Evolutionary conservation across 2,113 vertebrate species (phyloP).

Genomic region (Anthoscopus minutus): DNA sequence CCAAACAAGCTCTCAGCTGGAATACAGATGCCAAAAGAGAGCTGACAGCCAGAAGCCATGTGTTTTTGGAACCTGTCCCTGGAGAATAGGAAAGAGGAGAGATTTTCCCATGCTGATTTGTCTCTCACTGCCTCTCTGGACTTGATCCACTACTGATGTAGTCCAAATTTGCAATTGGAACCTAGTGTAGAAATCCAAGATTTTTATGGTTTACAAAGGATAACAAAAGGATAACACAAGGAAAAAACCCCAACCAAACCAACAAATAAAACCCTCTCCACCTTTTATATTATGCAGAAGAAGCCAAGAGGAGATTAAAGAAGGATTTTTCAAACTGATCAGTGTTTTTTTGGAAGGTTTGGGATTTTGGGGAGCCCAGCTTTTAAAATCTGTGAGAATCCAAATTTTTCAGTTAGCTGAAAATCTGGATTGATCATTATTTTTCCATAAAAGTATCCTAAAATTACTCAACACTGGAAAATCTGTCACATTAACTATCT

Average conservation of each 20-base stretch:
- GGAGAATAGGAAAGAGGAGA: neutral
- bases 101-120: conserved; percentile 40
- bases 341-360: neutral
- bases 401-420: neutral
- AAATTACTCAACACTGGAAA: neutral
- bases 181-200: neutral
- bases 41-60: conserved; percentile 40
- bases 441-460: neutral
- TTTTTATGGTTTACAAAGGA: neutral
- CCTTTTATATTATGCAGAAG: neutral
- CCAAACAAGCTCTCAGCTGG: conserved; percentile 43
- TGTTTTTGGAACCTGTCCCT: conserved; percentile 19
- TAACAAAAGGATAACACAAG: neutral
- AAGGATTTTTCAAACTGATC: neutral
- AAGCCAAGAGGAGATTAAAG: neutral
- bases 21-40: conserved; percentile 44
- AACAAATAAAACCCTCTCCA: neutral
- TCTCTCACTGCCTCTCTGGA: conserved; percentile 7
- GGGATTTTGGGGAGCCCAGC: neutral
- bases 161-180: conserved; percentile 3
- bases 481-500: neutral
- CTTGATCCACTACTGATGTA: neutral
- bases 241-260: fast-evolving
- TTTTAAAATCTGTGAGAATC: neutral
- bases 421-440: neutral